A percentile compares a stretch with the other conserved stretches of the same genome.
Evolutionary conservation across 2,113 vertebrate species (phyloP).

Genomic region (pig (Sus scrofa)): DNA sequence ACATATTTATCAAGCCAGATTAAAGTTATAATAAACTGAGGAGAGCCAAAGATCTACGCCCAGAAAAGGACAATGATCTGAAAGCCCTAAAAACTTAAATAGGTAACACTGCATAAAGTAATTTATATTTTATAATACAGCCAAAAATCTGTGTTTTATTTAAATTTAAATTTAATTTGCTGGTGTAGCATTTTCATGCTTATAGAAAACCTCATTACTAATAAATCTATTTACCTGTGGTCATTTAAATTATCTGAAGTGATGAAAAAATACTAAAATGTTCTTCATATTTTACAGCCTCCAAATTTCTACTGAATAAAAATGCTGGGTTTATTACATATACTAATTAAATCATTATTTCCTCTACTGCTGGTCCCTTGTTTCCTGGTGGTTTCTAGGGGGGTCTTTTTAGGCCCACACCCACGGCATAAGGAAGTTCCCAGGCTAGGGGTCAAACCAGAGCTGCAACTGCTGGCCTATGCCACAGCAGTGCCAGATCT

Average conservation of each 20-base stretch:
- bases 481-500: no score
- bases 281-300: conserved; percentile 16
- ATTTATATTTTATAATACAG: background rate
- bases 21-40: conserved; percentile 61
- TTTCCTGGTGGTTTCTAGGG: no score
- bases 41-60: background rate
- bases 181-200: background rate
- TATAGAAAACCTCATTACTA: conserved; percentile 21
- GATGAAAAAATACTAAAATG: background rate
- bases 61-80: conserved; percentile 24
- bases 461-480: no score
- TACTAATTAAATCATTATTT: conserved; percentile 20
- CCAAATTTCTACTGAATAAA: conserved; percentile 50
- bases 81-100: background rate
- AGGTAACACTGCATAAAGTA: background rate
- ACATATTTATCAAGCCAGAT: conserved; percentile 50
- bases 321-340: background rate
- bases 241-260: conserved; percentile 23
- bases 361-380: background rate
- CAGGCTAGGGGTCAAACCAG: no score
- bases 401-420: no score
- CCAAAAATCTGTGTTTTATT: background rate
- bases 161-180: conserved; percentile 35
- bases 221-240: background rate
- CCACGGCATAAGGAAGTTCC: no score